Percentiles rank a stretch among this genome's conserved stretches.
Evolutionary conservation across 2,888 invertebrate genomes (phyloP).

Genomic region (Escarpia spicata): DNA sequence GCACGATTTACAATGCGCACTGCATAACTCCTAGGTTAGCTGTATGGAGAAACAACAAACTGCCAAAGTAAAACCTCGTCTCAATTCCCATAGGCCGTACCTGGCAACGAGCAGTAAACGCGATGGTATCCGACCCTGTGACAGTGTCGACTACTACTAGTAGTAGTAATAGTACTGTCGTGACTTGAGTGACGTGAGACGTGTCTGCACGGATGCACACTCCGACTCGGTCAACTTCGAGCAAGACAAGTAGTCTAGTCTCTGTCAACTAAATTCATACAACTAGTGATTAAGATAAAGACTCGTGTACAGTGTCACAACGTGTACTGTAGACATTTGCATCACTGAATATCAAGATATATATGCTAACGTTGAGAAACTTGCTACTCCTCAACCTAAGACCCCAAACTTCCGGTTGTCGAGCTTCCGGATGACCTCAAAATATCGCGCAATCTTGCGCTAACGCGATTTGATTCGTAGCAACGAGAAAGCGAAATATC

Average conservation of each 20-base stretch:
- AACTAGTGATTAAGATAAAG: neutral
- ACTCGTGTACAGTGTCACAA: neutral
- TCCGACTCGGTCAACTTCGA: neutral
- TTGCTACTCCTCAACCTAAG: neutral
- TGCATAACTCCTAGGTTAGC: too few relatives aligned
- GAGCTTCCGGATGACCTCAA: neutral
- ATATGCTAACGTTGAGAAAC: too few relatives aligned
- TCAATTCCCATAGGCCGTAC: neutral
- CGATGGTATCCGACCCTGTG: neutral
- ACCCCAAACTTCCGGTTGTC: neutral
- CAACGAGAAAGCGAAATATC: neutral
- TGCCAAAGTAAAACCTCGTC: neutral
- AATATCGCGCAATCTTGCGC: neutral
- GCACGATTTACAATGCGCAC: too few relatives aligned
- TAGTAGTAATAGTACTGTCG: too few relatives aligned
- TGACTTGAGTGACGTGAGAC: neutral
- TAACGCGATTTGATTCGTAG: neutral
- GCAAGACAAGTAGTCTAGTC: neutral
- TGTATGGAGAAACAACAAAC: neutral
- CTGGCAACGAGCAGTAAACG: neutral
- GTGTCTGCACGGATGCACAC: neutral
- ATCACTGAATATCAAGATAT: neutral
- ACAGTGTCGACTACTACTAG: too few relatives aligned
- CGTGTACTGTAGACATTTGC: neutral
- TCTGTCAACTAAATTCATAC: neutral